Evolutionary conservation across 2,113 vertebrate genomes (phyloP).

Genomic region (Ciconia stormi): DNA sequence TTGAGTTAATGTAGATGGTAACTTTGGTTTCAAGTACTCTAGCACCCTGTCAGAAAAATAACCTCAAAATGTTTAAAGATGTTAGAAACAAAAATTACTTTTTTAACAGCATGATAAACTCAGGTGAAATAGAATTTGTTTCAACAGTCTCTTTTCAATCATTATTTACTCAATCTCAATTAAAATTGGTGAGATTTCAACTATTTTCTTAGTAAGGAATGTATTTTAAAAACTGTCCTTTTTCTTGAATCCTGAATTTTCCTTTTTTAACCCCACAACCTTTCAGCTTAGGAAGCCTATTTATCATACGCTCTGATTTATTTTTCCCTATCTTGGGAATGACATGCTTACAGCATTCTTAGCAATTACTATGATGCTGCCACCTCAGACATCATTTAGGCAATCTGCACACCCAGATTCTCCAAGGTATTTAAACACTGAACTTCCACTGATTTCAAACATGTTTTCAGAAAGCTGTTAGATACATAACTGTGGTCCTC

Average conservation of each 20-base stretch:
- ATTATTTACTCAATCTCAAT: not conserved
- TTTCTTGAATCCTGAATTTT: not conserved
- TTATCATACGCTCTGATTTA: not conserved
- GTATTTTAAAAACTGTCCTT: not conserved
- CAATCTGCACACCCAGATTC: not conserved
- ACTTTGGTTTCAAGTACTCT: not conserved
- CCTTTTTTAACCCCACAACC: not conserved
- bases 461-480: not conserved
- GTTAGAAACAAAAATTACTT: not conserved
- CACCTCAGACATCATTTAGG: not conserved
- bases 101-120: not conserved
- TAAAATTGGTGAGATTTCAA: not conserved
- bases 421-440: not conserved
- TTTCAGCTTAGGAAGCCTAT: not conserved
- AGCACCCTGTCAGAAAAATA: not conserved
- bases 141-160: not conserved
- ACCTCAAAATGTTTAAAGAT: not conserved
- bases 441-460: not conserved
- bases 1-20: not conserved
- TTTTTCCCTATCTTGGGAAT: not conserved
- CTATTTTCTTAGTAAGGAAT: not conserved
- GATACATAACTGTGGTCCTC: not conserved
- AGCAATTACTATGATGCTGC: not conserved
- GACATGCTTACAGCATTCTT: not conserved
- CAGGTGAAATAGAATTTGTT: not conserved